Evolutionary conservation across 2,888 invertebrate genomes (phyloP).

Genomic region (Cerastoderma edule): DNA sequence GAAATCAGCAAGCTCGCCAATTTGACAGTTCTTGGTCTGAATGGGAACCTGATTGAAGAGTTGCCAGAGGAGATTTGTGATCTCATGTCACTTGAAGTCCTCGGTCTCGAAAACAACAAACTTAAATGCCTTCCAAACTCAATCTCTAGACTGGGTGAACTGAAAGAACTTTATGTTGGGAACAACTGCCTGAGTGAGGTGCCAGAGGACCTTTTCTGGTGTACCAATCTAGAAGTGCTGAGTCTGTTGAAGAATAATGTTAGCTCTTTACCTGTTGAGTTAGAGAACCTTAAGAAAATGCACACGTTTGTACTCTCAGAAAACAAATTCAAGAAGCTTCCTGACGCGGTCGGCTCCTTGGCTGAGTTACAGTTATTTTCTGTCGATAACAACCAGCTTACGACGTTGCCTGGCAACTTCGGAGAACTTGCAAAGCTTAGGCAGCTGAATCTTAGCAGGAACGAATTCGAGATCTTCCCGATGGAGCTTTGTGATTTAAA

Average conservation of each 20-base stretch:
- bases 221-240: slow-evolving; percentile 73
- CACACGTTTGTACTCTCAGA: slow-evolving; percentile 74
- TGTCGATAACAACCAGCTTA: slow-evolving; percentile 72
- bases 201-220: slow-evolving; percentile 79
- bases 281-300: slow-evolving; percentile 75
- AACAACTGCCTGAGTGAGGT: slow-evolving; percentile 73
- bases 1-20: slow-evolving; percentile 72
- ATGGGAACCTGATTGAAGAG: slow-evolving; percentile 74
- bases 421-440: slow-evolving; percentile 70
- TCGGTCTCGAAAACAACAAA: slow-evolving; percentile 77
- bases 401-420: slow-evolving; percentile 75
- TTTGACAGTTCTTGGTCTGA: slow-evolving; percentile 76
- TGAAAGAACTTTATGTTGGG: slow-evolving; percentile 78
- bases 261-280: slow-evolving; percentile 76
- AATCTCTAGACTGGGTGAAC: slow-evolving; percentile 75
- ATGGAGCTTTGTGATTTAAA: slow-evolving; percentile 65
- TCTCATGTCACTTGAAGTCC: slow-evolving; percentile 68
- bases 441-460: slow-evolving; percentile 74
- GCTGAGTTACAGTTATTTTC: slow-evolving; percentile 68
- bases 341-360: slow-evolving; percentile 72
- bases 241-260: slow-evolving; percentile 77
- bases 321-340: slow-evolving; percentile 70
- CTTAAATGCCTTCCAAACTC: slow-evolving; percentile 71
- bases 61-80: slow-evolving; percentile 75
- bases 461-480: slow-evolving; percentile 75